Evolutionary conservation across 2,888 invertebrate species (phyloP).

Genomic region (Pollenia amentaria): DNA sequence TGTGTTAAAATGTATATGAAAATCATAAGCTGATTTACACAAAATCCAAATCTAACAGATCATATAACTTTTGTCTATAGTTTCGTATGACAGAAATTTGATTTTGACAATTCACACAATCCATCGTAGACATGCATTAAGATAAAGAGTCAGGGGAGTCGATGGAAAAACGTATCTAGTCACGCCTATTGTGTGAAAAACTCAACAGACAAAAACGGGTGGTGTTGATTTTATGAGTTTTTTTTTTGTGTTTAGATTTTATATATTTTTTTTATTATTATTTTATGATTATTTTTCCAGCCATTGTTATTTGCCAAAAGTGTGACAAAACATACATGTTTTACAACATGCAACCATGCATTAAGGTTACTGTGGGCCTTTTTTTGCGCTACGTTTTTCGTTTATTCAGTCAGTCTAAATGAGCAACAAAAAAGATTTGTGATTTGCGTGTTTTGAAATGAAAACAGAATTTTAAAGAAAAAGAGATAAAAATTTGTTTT

Average conservation of each 20-base stretch:
- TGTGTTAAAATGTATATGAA: slow-evolving; percentile 40
- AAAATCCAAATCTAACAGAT: slow-evolving; percentile 56
- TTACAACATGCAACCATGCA: slow-evolving; percentile 73
- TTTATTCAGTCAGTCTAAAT: slow-evolving; percentile 42
- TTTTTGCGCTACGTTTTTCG: slow-evolving; percentile 9
- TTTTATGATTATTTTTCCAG: slow-evolving; percentile 64
- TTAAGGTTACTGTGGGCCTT: slow-evolving; percentile 66
- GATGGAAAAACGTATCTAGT: slow-evolving; percentile 47
- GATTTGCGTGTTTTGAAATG: slow-evolving; percentile 61
- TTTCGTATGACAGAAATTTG: slow-evolving; percentile 65
- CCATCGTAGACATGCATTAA: not conserved
- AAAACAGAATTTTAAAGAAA: slow-evolving; percentile 7
- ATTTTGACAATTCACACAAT: slow-evolving; percentile 57
- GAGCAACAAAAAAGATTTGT: slow-evolving; percentile 55
- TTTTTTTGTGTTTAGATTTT: slow-evolving; percentile 16
- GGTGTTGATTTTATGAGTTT: slow-evolving; percentile 62
- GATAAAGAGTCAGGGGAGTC: slow-evolving; percentile 26
- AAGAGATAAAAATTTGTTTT: slow-evolving; percentile 49
- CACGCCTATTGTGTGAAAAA: slow-evolving; percentile 72
- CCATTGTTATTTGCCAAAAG: slow-evolving; percentile 73
- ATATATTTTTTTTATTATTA: slow-evolving; percentile 40
- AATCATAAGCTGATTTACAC: slow-evolving; percentile 65
- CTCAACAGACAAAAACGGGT: slow-evolving; percentile 65
- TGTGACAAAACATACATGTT: slow-evolving; percentile 74
- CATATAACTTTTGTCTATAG: slow-evolving; percentile 57